A percentile compares a stretch with the other conserved stretches of the same genome.
These are phyloP conservation scores for Thaleichthys pacificus DNA, from an alignment of 2,797 vertebrate genomes.

Conservation along the genomic window DNA sequence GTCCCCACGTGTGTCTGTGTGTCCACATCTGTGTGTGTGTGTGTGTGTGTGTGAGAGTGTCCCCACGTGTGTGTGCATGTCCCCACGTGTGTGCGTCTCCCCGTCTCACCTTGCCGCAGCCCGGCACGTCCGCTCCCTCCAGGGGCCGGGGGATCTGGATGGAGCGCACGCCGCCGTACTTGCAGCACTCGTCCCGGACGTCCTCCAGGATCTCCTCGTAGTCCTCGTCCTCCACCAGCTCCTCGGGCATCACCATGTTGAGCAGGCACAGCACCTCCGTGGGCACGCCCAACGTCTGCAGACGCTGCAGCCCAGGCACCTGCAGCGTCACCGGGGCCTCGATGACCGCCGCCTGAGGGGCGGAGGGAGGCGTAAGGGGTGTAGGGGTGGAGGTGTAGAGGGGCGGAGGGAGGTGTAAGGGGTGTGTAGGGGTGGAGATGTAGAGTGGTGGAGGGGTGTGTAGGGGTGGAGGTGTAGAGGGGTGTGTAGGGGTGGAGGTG, in stretches of 20 bases:
- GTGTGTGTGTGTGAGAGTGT: too few species aligned
- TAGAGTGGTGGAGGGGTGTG: too few species aligned
- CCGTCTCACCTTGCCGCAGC: constrained; percentile 74
- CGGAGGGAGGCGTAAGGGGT: background rate
- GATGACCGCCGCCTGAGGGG: constrained; percentile 62
- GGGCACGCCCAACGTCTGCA: constrained; percentile 70
- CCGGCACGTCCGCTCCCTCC: constrained; percentile 75
- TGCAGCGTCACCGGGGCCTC: constrained; percentile 76
- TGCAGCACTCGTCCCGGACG: constrained; percentile 79
- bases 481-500: too few species aligned
- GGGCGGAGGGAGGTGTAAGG: too few species aligned
- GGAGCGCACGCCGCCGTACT: constrained; percentile 75
- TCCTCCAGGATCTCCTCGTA: constrained; percentile 82
- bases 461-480: too few species aligned
- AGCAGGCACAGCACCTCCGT: constrained; percentile 79
- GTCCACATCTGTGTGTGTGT: too few species aligned
- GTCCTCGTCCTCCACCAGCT: constrained; percentile 79
- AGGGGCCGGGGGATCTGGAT: constrained; percentile 77
- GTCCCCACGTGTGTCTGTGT: too few species aligned
- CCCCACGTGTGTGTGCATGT: too few species aligned
- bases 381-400: background rate
- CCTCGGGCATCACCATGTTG: constrained; percentile 81
- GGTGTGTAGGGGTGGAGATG: too few species aligned
- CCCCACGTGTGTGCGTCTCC: background rate
- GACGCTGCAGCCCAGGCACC: constrained; percentile 73